Evolutionary conservation across 1,140 invertebrate species (phyloP).

Genomic region (Brachionus sp.): DNA sequence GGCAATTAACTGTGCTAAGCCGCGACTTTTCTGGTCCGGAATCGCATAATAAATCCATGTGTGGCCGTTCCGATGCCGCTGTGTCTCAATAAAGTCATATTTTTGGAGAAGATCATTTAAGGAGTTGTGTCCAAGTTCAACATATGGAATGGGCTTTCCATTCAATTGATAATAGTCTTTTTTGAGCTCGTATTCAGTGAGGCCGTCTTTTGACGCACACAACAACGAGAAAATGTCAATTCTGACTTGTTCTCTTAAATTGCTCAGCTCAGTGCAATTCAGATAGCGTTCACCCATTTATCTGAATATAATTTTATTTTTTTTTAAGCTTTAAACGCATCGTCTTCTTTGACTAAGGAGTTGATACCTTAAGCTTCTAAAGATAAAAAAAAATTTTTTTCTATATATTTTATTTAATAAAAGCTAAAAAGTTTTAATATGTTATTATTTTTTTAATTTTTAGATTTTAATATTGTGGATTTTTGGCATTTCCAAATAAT

Average conservation of each 20-base stretch:
- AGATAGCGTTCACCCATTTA: not conserved
- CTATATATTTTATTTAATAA: not conserved
- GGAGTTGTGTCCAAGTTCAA: not conserved
- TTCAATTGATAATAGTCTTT: not conserved
- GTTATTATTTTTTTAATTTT: not conserved
- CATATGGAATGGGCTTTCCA: slow-evolving; percentile 4
- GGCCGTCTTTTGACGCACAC: slow-evolving; percentile 23
- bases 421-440: not conserved
- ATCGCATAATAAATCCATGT: not conserved
- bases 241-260: slow-evolving; percentile 32
- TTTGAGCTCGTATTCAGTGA: slow-evolving; percentile 20
- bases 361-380: not conserved
- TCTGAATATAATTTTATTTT: not conserved
- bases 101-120: not conserved
- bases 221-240: slow-evolving; percentile 6
- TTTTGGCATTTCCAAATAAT: slow-evolving; percentile 16
- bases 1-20: not conserved
- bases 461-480: slow-evolving; percentile 16
- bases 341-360: not conserved
- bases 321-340: not conserved
- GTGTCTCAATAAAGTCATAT: slow-evolving; percentile 8
- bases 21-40: not conserved
- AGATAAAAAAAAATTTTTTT: slow-evolving; percentile 29
- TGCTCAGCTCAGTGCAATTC: not conserved
- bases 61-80: not conserved